A percentile compares a stretch with the other conserved stretches of the same genome.
phyloP scores from a whole-genome alignment of 2,888 invertebrate species.

The Drosophila affinis region DNA sequence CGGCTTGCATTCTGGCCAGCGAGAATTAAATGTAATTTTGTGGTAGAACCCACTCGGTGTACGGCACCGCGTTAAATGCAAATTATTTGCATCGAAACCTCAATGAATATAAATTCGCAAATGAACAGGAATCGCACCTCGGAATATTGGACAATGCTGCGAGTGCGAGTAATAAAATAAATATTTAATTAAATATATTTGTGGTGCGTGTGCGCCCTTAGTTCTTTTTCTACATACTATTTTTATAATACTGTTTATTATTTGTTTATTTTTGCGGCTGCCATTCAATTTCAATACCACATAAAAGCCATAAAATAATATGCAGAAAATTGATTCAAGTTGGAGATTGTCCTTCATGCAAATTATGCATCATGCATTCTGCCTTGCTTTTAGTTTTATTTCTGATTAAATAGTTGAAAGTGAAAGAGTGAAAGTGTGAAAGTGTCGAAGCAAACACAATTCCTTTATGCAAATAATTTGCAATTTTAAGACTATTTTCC shows the following conservation, averaged over 20 bases:
- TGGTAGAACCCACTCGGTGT: conserved; percentile 36
- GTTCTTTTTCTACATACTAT: conserved; percentile 1
- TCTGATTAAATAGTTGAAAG: conserved; percentile 11
- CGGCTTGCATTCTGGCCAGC: neutral
- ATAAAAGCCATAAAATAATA: conserved; percentile 7
- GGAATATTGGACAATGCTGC: conserved; percentile 19
- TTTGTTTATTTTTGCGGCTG: conserved; percentile 44
- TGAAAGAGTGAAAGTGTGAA: neutral
- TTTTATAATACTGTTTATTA: conserved; percentile 50
- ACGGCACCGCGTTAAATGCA: conserved; percentile 18
- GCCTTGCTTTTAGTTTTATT: neutral
- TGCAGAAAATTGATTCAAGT: conserved; percentile 8
- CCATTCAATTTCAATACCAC: conserved; percentile 35
- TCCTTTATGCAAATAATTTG: neutral
- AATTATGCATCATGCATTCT: neutral
- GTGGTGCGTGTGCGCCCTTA: neutral
- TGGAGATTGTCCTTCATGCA: neutral
- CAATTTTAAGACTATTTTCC: neutral
- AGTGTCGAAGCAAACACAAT: neutral
- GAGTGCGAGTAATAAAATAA: conserved; percentile 45
- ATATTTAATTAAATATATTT: conserved; percentile 64
- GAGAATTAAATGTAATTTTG: conserved; percentile 55
- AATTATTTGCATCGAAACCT: conserved; percentile 48
- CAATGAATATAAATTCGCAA: conserved; percentile 45
- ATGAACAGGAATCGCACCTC: conserved; percentile 30